phyloP scores from a whole-genome alignment of 2,888 invertebrate species.

The Clunio marinus region DNA sequence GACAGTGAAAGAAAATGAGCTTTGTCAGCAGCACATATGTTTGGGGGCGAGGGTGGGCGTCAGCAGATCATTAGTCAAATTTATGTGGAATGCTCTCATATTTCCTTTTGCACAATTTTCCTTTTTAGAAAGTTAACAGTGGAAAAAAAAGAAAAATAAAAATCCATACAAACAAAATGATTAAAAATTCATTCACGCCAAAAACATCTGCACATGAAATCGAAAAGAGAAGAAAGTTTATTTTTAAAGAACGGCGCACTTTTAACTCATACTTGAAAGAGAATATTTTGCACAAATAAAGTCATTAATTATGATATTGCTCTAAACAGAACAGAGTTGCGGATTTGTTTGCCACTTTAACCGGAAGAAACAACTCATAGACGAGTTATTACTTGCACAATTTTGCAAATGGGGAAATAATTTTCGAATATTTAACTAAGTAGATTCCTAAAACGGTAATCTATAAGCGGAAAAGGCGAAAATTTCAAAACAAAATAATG shows the following conservation, averaged over 20 bases:
- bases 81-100: background rate
- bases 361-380: background rate
- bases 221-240: background rate
- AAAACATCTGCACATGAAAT: background rate
- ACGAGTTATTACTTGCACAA: background rate
- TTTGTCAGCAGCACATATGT: background rate
- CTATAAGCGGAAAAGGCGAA: conserved; percentile 6
- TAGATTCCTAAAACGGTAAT: background rate
- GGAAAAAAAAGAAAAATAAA: too few species aligned
- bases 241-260: conserved; percentile 13
- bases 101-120: background rate
- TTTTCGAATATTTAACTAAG: too few species aligned
- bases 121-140: too few species aligned
- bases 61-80: background rate
- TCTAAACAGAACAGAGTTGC: background rate
- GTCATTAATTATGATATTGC: conserved; percentile 18
- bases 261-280: background rate
- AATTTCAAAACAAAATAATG: background rate
- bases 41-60: background rate
- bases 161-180: too few species aligned
- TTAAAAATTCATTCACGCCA: conserved; percentile 8
- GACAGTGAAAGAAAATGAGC: conserved; percentile 20
- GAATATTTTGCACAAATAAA: conserved; percentile 22
- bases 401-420: background rate
- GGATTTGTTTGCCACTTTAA: background rate